A percentile compares a stretch with the other conserved stretches of the same genome.
phyloP scores from a whole-genome alignment of 1,140 invertebrate genomes.

The Drosophila melanogaster region Release_6_plus_ISO1_MT NT_037436.4:3998001-3998500 shows the following conservation, averaged over 20 bases:
- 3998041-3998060: too few relatives aligned
- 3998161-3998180: conserved; percentile 13
- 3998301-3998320: conserved; percentile 82
- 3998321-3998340: conserved; percentile 78
- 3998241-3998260: conserved; percentile 38
- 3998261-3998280: conserved; percentile 42
- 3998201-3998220: conserved; percentile 75
- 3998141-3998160: neutral
- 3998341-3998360: conserved; percentile 81
- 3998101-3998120: too few relatives aligned
- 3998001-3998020: too few relatives aligned
- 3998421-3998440: conserved; percentile 8
- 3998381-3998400: conserved; percentile 81
- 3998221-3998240: conserved; percentile 75
- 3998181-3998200: conserved; percentile 38
- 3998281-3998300: conserved; percentile 58
- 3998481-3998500: conserved; percentile 30
- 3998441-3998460: conserved; percentile 7
- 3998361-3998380: conserved; percentile 57
- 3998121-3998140: neutral
- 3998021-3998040: too few relatives aligned
- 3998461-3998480: conserved; percentile 16
- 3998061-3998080: too few relatives aligned
- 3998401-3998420: conserved; percentile 49
- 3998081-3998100: too few relatives aligned